These are phyloP conservation scores for Dugesia japonica DNA, from an alignment of 2,888 invertebrate genomes.

Conservation along the genomic window DNA sequence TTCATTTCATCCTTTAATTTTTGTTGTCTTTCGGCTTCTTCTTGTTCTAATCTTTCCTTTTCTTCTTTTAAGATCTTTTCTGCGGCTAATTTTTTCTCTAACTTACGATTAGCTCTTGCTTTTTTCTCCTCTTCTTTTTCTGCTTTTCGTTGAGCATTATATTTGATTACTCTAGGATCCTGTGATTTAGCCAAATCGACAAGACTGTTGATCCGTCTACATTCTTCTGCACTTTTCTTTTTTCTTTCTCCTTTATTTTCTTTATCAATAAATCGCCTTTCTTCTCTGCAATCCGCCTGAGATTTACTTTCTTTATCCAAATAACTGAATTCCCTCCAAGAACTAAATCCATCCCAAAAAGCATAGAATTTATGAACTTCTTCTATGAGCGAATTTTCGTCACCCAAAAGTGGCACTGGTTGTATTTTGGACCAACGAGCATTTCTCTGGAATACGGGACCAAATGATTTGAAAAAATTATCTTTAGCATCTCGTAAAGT, in stretches of 20 bases:
- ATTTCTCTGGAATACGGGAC: slow-evolving; percentile 51
- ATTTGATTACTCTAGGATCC: slow-evolving; percentile 67
- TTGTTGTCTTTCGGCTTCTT: slow-evolving; percentile 21
- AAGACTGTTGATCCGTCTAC: slow-evolving; percentile 68
- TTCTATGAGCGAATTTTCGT: slow-evolving; percentile 60
- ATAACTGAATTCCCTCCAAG: slow-evolving; percentile 97
- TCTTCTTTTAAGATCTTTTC: neutral
- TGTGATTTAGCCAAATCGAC: slow-evolving; percentile 82
- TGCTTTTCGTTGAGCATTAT: slow-evolving; percentile 46
- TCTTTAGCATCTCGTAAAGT: slow-evolving; percentile 46
- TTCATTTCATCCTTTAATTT: slow-evolving; percentile 40
- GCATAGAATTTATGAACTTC: slow-evolving; percentile 83
- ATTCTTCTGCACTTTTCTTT: slow-evolving; percentile 88
- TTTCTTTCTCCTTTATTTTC: slow-evolving; percentile 80
- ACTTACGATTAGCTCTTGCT: slow-evolving; percentile 57
- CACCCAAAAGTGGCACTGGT: slow-evolving; percentile 67
- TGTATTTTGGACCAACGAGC: slow-evolving; percentile 73
- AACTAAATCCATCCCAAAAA: slow-evolving; percentile 88
- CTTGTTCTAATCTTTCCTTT: slow-evolving; percentile 9
- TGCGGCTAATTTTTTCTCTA: slow-evolving; percentile 49
- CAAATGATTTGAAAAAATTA: slow-evolving; percentile 58
- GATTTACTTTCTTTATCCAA: slow-evolving; percentile 96
- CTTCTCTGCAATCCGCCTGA: slow-evolving; percentile 61
- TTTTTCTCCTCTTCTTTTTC: slow-evolving; percentile 54
- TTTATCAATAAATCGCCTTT: slow-evolving; percentile 91